Conservation (phyloP, 35 echinoderm and acorn worm species). For the Holothuria glaberrima region DNA sequence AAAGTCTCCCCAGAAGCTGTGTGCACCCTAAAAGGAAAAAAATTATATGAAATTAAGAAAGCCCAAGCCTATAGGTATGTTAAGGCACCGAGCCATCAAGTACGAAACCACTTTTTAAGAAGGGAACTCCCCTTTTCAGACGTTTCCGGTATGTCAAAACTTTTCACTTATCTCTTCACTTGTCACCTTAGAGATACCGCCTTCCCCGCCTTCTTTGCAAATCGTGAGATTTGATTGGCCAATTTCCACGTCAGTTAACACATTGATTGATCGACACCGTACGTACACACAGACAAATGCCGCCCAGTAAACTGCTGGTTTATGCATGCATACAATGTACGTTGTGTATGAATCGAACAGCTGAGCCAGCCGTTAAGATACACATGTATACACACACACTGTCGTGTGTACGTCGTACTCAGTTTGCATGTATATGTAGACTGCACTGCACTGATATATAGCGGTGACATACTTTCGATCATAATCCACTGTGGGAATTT, state of each 20-base stretch:
- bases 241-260: slow-evolving; percentile 29
- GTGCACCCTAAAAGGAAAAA: no score
- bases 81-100: no score
- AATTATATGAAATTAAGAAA: no score
- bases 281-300: not conserved
- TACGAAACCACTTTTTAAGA: no score
- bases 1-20: no score
- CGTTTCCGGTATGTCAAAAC: slow-evolving; percentile 29
- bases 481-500: no score
- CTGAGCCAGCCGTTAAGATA: not conserved
- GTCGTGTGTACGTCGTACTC: no score
- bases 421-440: no score
- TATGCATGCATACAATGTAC: not conserved
- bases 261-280: slow-evolving; percentile 15
- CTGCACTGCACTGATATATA: no score
- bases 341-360: slow-evolving; percentile 1
- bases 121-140: slow-evolving; percentile 32
- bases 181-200: slow-evolving; percentile 42
- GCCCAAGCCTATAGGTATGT: no score
- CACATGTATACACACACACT: not conserved
- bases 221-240: slow-evolving; percentile 26
- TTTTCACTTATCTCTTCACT: slow-evolving; percentile 18
- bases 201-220: slow-evolving; percentile 10
- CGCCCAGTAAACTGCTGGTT: not conserved
- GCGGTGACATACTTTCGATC: no score